phyloP scores from a whole-genome alignment of 2,113 vertebrate species.

The Chiloscyllium plagiosum region DNA sequence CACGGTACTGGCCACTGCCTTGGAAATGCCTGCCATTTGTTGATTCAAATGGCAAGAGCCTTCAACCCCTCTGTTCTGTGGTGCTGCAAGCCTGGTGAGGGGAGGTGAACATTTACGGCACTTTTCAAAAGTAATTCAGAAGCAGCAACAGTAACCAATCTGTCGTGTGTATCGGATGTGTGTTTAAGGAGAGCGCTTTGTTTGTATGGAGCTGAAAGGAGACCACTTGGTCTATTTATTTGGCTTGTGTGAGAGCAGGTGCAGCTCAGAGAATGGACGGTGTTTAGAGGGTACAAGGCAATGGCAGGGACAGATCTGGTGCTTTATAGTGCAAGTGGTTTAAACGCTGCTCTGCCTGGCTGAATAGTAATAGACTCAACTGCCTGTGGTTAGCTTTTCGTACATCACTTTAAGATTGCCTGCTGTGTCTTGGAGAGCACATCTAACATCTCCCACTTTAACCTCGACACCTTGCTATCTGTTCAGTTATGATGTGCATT shows the following conservation, averaged over 20 bases:
- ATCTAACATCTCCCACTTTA: not conserved
- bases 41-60: not conserved
- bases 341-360: not conserved
- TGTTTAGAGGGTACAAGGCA: not conserved
- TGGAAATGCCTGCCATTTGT: not conserved
- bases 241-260: not conserved
- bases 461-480: not conserved
- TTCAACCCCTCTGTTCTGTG: not conserved
- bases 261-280: not conserved
- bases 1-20: not conserved
- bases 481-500: not conserved
- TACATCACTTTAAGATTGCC: not conserved
- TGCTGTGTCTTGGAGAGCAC: not conserved
- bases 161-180: too few species aligned
- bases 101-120: not conserved
- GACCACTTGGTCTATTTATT: not conserved
- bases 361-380: not conserved
- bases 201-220: not conserved
- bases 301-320: not conserved
- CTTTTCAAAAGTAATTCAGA: not conserved
- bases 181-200: not conserved
- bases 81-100: not conserved
- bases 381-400: not conserved
- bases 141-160: not conserved
- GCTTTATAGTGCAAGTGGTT: not conserved